A percentile compares a stretch with the other conserved stretches of the same genome.
These are phyloP conservation scores for Eptesicus fuscus DNA, from an alignment of 2,113 vertebrate species.

Conservation along the genomic window DNA sequence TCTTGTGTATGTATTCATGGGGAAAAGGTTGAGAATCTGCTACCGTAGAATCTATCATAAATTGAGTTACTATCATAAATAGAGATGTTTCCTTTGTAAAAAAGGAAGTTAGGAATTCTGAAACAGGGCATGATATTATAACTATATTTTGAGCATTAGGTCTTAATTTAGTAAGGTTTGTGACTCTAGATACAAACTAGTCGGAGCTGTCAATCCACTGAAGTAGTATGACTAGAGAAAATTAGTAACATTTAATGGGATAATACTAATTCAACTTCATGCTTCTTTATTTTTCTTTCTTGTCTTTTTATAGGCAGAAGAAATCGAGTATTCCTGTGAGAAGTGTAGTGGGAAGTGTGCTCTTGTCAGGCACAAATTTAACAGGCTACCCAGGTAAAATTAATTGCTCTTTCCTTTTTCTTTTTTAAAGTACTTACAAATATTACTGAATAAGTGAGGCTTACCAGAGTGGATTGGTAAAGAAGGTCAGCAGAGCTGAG, in stretches of 20 bases:
- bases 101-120: slow-evolving; percentile 47
- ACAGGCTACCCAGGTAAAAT: slow-evolving; percentile 92
- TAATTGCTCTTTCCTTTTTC: background rate
- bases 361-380: slow-evolving; percentile 96
- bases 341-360: slow-evolving; percentile 95
- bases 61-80: slow-evolving; percentile 16
- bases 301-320: slow-evolving; percentile 84
- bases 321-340: slow-evolving; percentile 98
- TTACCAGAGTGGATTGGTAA: background rate
- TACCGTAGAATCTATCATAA: slow-evolving; percentile 2
- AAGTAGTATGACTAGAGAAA: background rate
- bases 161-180: slow-evolving; percentile 39
- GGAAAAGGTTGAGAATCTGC: slow-evolving; percentile 38
- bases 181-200: slow-evolving; percentile 9
- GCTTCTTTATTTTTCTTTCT: slow-evolving; percentile 50
- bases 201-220: background rate
- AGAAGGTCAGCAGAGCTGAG: background rate
- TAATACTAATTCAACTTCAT: slow-evolving; percentile 10
- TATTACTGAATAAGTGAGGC: background rate
- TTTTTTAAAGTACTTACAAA: background rate
- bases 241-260: background rate
- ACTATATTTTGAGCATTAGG: slow-evolving; percentile 9
- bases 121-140: slow-evolving; percentile 7
- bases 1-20: slow-evolving; percentile 21
- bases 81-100: slow-evolving; percentile 31